These are phyloP conservation scores for Unio pictorum DNA, from an alignment of 2,888 invertebrate species.

Conservation along the genomic window DNA sequence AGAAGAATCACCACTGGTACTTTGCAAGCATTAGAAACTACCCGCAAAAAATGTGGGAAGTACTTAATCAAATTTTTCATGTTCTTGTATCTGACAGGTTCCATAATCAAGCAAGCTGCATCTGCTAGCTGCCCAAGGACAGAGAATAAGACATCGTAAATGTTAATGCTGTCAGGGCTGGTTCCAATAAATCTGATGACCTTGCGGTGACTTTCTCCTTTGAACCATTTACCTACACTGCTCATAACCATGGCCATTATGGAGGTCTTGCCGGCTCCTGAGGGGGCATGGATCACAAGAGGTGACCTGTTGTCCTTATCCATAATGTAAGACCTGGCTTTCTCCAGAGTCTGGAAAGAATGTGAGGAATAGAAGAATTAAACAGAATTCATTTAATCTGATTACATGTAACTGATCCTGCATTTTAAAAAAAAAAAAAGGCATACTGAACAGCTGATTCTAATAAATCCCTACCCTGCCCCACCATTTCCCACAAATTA, in stretches of 20 bases:
- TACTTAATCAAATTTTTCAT: slow-evolving; percentile 49
- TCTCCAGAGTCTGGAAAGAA: slow-evolving; percentile 22
- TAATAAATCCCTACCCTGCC: no score
- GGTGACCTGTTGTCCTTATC: slow-evolving; percentile 42
- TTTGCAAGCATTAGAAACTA: slow-evolving; percentile 43
- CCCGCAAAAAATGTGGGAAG: slow-evolving; percentile 54
- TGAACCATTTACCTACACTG: slow-evolving; percentile 47
- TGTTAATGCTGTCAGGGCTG: slow-evolving; percentile 45
- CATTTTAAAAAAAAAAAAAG: no score
- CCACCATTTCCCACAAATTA: no score
- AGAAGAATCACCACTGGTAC: slow-evolving; percentile 59
- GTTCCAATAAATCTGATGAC: slow-evolving; percentile 60
- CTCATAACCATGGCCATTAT: slow-evolving; percentile 63
- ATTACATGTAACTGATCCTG: no score
- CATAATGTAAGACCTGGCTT: slow-evolving; percentile 38
- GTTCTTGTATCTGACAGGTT: slow-evolving; percentile 54
- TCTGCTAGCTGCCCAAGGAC: slow-evolving; percentile 59
- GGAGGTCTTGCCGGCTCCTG: slow-evolving; percentile 63
- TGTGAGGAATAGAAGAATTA: neutral
- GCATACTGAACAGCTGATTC: no score
- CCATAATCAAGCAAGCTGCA: slow-evolving; percentile 47
- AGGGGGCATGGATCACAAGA: slow-evolving; percentile 55
- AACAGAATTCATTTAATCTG: no score
- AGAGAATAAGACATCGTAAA: slow-evolving; percentile 49
- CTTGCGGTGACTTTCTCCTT: slow-evolving; percentile 27